Evolutionary conservation across 2,113 vertebrate genomes (phyloP), one percentile per base, ranked within the genome.

Genomic region (Protobothrops flavoviridis): DNA sequence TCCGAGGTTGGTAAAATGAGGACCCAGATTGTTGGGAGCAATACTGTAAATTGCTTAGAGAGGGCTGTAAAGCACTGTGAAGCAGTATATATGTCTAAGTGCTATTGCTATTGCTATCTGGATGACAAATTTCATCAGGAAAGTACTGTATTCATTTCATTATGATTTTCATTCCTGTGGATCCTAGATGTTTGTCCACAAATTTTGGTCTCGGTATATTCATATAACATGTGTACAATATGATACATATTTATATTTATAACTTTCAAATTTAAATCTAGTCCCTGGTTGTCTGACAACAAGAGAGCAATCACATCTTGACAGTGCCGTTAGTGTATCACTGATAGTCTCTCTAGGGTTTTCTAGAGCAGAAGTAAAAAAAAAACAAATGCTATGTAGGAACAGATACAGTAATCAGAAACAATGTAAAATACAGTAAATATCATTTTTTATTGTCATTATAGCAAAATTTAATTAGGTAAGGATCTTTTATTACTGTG

Each of bases 331-430:
- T 20, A 39, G 29, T 93, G 93, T 55, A 81, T 39, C 69, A 52
- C 87, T 92, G 48, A 69, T 91, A 69, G 56, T 43, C 50, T 52
- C 53, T 55, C 29, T 86, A 4, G 53, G 53, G 7, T 57, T 91
- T 87, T 48, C 33, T 45, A 45, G 15, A 81, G 5, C 26, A 10
- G 13, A 93, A 88, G 94, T 94, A 92, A 53, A 13, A 92, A 15
- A 74, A 50, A 50, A 52, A 55, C 21, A 13, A 39, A 12, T 92
- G 48, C 45, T 88, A 13, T 24, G 21, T 17, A 26, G n/a, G 15
- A 55, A 55, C 69, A 64, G 92, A 90, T 91, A 69, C 1, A 13
- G 9, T 29, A 92, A 91, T 43, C 4, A 93, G 61, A 92, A 74
- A 23, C 89, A 93, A 85, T 26, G 53, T 23, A 50, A n/a, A 50